Evolutionary conservation across 2,113 vertebrate genomes (phyloP), one percentile per base, ranked within the genome.

Genomic region (Phaethon lepturus): DNA sequence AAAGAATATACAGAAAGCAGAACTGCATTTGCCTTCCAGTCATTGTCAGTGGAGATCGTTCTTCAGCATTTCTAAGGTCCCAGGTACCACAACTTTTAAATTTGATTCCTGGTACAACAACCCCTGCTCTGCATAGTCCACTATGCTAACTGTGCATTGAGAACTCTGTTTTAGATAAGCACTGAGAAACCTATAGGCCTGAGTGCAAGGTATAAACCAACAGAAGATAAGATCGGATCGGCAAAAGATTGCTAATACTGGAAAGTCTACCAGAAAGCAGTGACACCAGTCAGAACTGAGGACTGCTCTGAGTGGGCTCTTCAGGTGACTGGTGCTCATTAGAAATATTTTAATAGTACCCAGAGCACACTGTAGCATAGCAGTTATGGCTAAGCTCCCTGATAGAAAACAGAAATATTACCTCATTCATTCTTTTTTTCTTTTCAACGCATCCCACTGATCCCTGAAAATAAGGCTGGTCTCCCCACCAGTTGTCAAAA

Each of bases 31-130:
- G 35, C 50, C 13, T 76, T 76, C 53, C 40, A 84, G 52, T 69
- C 31, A 49, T 6, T 0, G 0, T 17, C 55, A 31, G 18, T 23
- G 24, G 68, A 76, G 42, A 60, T 2, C 18, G 42, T 38, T 71
- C 58, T 83, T 90, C 45, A 69, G 66, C 59, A 44, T 84, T 88
- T 76, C 67, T 64, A 3, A 79, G 60, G 58, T 52, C 49, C 11
- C 79, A 59, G 29, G 38, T 26, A 67, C 16, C 9, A 49, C 14
- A 59, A 13, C 6, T 71, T 81, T 40, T 72, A 38, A 56, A 62
- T 71, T 38, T 50, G 38, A 44, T 87, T 47, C 20, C 52, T 84
- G 64, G 45, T 56, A 73, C 18, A 71, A 50, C 10, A n/a, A 2
- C 2, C 6, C 11, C 17, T 59, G 11, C 29, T 76, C 62, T 95